Evolutionary conservation across 2,888 invertebrate species (phyloP).

Genomic region (Idaea straminata): DNA sequence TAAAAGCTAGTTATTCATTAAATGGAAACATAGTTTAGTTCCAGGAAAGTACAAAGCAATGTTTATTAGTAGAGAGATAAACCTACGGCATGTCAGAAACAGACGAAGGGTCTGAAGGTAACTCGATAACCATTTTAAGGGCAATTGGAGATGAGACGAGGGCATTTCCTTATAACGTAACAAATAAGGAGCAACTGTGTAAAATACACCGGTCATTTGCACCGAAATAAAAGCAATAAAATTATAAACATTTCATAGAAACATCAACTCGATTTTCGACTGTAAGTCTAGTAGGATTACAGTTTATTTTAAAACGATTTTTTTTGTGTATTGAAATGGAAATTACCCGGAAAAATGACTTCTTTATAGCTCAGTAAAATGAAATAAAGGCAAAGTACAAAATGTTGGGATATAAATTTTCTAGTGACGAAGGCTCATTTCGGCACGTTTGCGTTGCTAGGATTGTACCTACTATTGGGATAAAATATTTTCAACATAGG

Average conservation of each 20-base stretch:
- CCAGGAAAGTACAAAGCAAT: not conserved
- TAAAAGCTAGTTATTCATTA: no score
- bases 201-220: not conserved
- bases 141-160: not conserved
- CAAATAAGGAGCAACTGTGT: not conserved
- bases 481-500: not conserved
- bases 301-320: not conserved
- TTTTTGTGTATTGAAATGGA: not conserved
- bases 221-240: not conserved
- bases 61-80: not conserved
- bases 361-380: conserved; percentile 2
- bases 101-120: not conserved
- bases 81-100: not conserved
- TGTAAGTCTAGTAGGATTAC: not conserved
- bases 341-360: conserved; percentile 3
- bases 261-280: not conserved
- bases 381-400: not conserved
- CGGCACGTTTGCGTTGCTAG: not conserved
- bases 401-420: not conserved
- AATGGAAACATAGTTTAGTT: not conserved
- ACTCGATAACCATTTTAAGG: not conserved
- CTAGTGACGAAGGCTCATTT: not conserved
- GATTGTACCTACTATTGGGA: not conserved
- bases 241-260: not conserved
- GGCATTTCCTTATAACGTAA: not conserved